Conservation (phyloP, 2,113 vertebrate genomes). For the Pogona vitticeps region DNA sequence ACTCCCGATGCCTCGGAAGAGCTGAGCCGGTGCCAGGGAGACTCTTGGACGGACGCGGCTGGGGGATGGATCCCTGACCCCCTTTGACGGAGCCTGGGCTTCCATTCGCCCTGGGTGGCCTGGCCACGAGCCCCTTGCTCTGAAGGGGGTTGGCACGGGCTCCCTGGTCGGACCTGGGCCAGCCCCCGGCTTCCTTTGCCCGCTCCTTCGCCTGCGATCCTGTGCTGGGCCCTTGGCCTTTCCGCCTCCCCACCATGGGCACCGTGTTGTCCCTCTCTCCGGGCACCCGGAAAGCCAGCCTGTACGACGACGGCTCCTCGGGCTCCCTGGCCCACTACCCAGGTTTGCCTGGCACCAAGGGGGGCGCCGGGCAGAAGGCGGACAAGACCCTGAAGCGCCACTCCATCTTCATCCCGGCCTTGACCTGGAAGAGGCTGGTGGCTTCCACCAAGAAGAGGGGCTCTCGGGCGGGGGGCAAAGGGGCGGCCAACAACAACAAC, state of each 20-base stretch:
- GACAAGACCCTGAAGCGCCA: constrained; percentile 90
- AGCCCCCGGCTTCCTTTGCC: not conserved
- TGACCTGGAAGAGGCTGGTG: constrained; percentile 92
- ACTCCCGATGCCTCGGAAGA: too few relatives aligned
- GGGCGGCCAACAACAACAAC: constrained; percentile 61
- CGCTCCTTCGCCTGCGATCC: too few relatives aligned
- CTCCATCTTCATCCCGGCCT: constrained; percentile 87
- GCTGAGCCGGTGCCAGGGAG: too few relatives aligned
- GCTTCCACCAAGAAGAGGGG: constrained; percentile 91
- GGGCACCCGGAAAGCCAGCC: constrained; percentile 88
- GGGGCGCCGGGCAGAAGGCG: constrained; percentile 78
- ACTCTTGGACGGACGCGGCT: too few relatives aligned
- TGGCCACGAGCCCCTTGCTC: too few relatives aligned
- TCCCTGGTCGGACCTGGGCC: too few relatives aligned
- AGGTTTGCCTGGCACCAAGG: constrained; percentile 89
- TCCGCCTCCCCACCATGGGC: constrained; percentile 79
- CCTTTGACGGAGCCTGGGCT: too few relatives aligned
- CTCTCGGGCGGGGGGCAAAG: constrained; percentile 81
- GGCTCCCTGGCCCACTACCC: constrained; percentile 85
- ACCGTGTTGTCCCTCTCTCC: constrained; percentile 92
- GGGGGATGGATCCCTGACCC: too few relatives aligned
- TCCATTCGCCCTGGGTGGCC: too few relatives aligned
- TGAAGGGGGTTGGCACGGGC: not conserved
- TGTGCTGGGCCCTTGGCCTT: not conserved
- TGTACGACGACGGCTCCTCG: constrained; percentile 90